Conservation (phyloP, 2,797 vertebrate genomes). For the Vespertilio murinus region DNA sequence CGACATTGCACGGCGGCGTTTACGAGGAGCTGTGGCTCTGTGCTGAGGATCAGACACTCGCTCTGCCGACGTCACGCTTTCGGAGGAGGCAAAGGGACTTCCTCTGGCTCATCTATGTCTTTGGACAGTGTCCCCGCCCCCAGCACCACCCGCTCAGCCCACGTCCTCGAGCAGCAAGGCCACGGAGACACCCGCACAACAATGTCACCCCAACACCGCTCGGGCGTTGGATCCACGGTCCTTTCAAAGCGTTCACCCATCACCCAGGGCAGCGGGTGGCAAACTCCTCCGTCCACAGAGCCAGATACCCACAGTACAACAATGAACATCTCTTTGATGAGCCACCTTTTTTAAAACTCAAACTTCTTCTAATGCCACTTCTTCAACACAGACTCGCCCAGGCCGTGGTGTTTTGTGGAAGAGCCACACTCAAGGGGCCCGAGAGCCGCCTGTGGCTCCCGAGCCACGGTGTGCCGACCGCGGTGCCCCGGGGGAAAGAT, state of each 20-base stretch:
- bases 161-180: background rate
- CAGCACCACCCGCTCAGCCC: background rate
- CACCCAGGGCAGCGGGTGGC: background rate
- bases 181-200: background rate
- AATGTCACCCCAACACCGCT: background rate
- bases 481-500: background rate
- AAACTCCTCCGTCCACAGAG: no score
- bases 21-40: slow-evolving; percentile 65
- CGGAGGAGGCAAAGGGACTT: slow-evolving; percentile 48
- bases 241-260: slow-evolving; percentile 2
- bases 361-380: no score
- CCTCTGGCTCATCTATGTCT: background rate
- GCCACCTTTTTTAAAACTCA: no score
- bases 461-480: no score
- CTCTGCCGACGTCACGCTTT: slow-evolving; percentile 47
- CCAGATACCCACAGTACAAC: no score
- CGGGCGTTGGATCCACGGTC: background rate
- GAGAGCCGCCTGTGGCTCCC: no score
- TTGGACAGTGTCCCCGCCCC: slow-evolving; percentile 37
- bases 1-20: slow-evolving; percentile 5
- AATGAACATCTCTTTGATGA: no score
- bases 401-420: no score
- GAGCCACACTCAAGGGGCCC: no score
- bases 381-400: no score
- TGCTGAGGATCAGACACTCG: slow-evolving; percentile 62